A percentile compares a stretch with the other conserved stretches of the same genome.
phyloP scores from a whole-genome alignment of 1,140 invertebrate species.

The Portunus trituberculatus region DNA sequence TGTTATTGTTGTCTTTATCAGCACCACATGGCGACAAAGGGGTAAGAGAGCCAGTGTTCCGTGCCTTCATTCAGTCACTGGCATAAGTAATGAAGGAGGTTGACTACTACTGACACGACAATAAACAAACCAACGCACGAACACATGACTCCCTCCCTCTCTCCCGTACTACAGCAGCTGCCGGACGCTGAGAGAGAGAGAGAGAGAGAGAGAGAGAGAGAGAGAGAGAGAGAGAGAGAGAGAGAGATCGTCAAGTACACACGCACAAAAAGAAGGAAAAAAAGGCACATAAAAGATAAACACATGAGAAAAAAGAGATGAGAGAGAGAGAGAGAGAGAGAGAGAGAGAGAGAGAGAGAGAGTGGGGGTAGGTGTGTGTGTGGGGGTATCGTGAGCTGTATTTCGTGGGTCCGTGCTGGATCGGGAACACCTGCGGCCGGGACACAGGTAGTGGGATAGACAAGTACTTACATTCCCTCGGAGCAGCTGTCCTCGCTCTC shows the following conservation, averaged over 20 bases:
- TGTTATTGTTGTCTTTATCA: not conserved
- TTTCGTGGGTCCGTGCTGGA: not conserved
- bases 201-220: constrained; percentile 34
- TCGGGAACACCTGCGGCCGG: constrained; percentile 34
- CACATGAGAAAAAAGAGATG: not conserved
- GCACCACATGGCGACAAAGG: not conserved
- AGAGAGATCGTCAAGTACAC: constrained; percentile 23
- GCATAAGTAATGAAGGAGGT: not conserved
- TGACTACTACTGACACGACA: not conserved
- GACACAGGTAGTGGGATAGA: constrained; percentile 21
- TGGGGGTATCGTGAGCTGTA: not conserved
- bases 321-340: not conserved
- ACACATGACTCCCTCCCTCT: not conserved
- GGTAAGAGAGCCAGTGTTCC: not conserved
- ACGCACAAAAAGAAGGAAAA: not conserved
- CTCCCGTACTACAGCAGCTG: not conserved
- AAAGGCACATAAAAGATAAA: not conserved
- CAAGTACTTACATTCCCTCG: constrained; percentile 34
- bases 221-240: constrained; percentile 35
- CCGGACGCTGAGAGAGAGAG: constrained; percentile 10
- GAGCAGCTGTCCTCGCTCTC: constrained; percentile 25
- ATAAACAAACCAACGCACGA: not conserved
- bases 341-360: not conserved
- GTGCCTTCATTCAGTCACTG: not conserved
- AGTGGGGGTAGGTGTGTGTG: not conserved